Base-by-base conservation (phyloP, 2,113 vertebrate genomes). In the Dromiciops gliroides region DNA sequence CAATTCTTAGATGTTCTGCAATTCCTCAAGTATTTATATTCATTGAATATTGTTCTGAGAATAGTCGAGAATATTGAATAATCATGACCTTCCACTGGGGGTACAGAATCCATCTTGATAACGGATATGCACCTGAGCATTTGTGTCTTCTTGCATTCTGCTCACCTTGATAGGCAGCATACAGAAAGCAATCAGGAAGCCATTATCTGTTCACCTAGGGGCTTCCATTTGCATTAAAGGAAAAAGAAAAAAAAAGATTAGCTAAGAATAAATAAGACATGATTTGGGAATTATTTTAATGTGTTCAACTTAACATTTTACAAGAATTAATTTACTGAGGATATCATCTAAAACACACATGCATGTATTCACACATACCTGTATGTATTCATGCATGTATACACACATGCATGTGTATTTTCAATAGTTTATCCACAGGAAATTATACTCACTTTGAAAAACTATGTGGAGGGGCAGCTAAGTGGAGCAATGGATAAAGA, bases 1-100 rank as follows among this genome's bases (percentile, higher is more conserved):
- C 89, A 94, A 0, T 95, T 67, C 47, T 92, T 90, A 51, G 75
- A 93, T 90, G 90, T 48, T 96, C 28, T 48, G n/a, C 83, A 91
- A 56, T 92, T 97, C 95, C 25, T 50, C 90, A 95, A 91, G 50
- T 90, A 94, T 49, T 94, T 96, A 89, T 83, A 96, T 94, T 95
- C 83, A 95, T 0, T 96, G 89, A 96, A 93, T 89, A 9, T 24
- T 91, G 12, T 91, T 94, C 50, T 91, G 92, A 51, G 93, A 94
- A 94, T 9, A 91, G 53, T 60, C 26, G 37, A 52, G 89, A 89
- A 93, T 94, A 93, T 22, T 83, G 75, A 49, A 50, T 94, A 91
- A 44, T 94, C 95, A 53, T 92, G 37, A 25, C 48, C 51, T 88
- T 94, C 75, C 90, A 51, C 7, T 52, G 9, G 3, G 89, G 44